phyloP scores from a whole-genome alignment of 2,113 vertebrate genomes.

The Nesogale talazaci region DNA sequence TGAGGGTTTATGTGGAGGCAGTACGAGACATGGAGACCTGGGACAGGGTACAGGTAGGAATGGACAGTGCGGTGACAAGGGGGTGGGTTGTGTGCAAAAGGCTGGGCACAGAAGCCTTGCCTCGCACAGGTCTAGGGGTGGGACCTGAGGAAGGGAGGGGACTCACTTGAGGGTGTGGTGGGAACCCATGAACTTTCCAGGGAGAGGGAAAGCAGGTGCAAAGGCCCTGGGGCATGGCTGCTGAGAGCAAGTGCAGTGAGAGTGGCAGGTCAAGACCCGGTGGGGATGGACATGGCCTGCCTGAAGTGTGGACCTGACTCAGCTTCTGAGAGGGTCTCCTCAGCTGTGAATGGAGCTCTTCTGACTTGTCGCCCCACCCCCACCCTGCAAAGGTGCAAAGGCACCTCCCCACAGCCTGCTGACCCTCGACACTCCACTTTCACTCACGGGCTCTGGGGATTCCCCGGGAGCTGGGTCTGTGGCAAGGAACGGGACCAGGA shows the following conservation, averaged over 20 bases:
- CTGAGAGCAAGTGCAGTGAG: background rate
- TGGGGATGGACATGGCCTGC: too few relatives aligned
- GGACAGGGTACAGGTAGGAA: background rate
- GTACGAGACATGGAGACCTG: background rate
- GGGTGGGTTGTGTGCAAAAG: too few relatives aligned
- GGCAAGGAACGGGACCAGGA: slow-evolving; percentile 43
- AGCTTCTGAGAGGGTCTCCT: background rate
- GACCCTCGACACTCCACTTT: slow-evolving; percentile 44
- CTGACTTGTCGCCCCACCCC: accelerated
- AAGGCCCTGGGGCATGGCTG: background rate
- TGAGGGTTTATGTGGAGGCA: background rate
- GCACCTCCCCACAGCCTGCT: background rate
- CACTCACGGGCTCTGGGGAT: slow-evolving; percentile 30
- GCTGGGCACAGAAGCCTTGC: background rate
- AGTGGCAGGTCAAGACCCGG: background rate
- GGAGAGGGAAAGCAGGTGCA: background rate
- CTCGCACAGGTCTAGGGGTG: background rate
- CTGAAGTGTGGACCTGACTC: background rate
- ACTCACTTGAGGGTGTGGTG: background rate
- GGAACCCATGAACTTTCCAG: background rate
- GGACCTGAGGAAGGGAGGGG: background rate
- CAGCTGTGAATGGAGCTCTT: background rate
- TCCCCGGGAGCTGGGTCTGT: slow-evolving; percentile 25
- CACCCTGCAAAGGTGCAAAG: too few relatives aligned
- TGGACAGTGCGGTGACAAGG: background rate